Percentiles rank a stretch among this genome's conserved stretches.
Conservation (phyloP, 2,797 vertebrate species). For the Sebastes dallii region DNA sequence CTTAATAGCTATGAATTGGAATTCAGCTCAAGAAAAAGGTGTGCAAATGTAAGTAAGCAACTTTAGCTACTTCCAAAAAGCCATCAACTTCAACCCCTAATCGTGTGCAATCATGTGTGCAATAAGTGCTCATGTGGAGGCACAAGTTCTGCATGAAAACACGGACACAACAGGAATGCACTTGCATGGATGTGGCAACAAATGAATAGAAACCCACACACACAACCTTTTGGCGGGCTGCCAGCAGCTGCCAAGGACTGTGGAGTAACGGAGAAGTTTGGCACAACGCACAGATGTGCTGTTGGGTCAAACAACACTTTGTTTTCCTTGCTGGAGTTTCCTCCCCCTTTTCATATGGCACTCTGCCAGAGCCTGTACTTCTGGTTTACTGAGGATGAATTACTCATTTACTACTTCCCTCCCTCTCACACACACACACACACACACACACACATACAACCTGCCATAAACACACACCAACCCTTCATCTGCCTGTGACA, state of each 20-base stretch:
- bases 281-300: slow-evolving; percentile 70
- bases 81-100: not conserved
- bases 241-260: slow-evolving; percentile 48
- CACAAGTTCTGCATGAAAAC: slow-evolving; percentile 16
- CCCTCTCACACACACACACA: slow-evolving; percentile 1
- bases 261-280: slow-evolving; percentile 50
- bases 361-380: slow-evolving; percentile 51
- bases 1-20: not conserved
- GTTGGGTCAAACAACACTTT: slow-evolving; percentile 71
- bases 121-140: not conserved
- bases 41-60: not conserved
- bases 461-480: slow-evolving; percentile 42
- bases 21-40: not conserved
- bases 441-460: slow-evolving; percentile 22
- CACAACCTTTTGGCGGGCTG: slow-evolving; percentile 38
- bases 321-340: slow-evolving; percentile 57
- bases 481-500: slow-evolving; percentile 51
- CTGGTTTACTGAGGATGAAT: slow-evolving; percentile 47
- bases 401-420: slow-evolving; percentile 58
- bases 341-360: slow-evolving; percentile 46
- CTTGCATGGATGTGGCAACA: slow-evolving; percentile 38
- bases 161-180: slow-evolving; percentile 33
- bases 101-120: not conserved
- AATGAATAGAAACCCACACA: slow-evolving; percentile 55
- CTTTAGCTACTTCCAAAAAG: not conserved